Evolutionary conservation across 2,113 vertebrate species (phyloP), one percentile per base, ranked within the genome.

Genomic region (Peromyscus maniculatus): DNA sequence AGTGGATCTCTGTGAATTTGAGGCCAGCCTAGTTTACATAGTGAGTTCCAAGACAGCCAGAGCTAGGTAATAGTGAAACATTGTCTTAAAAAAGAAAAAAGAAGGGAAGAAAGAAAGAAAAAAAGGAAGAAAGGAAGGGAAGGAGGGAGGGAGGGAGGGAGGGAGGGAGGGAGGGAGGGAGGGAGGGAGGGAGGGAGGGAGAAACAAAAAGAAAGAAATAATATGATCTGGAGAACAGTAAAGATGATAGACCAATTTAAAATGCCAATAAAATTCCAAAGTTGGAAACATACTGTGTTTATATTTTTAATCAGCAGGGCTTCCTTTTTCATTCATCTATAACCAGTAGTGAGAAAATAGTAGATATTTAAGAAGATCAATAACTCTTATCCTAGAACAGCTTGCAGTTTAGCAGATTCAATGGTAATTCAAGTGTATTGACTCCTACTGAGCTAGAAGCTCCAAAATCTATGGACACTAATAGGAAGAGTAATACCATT

Each of bases 181-280:
- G 4, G 2, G 12, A 11, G 5, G 3, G 10, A 9, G 7, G 3
- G 31, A 19, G 15, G 7, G 26, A 28, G 11, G 3, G 16, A 19
- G 12, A 19, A 4, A 24, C 0, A 12, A 3, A 39, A 57, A 17
- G 0, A 62, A 15, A n/a, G 13, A 33, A 66, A 21, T 2, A 82
- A 82, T 49, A 12, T 16, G 55, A 64, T 2, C 31, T 88, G 12
- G 26, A 87, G 88, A 91, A 88, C 36, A 96, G 52, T 69, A 92
- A 90, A 64, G 17, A 92, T 55, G 6, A 86, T 86, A 80, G 10
- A 33, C 28, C 83, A 75, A 86, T 83, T 82, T 87, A 71, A 94
- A 74, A 92, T 94, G 43, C 39, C 77, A 95, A 88, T 78, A 91
- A 49, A 87, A 72, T 52, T 82, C 24, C 22, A 39, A 82, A 86